Evolutionary conservation across 2,113 vertebrate species (phyloP).

Genomic region (Oncorhynchus mykiss): DNA sequence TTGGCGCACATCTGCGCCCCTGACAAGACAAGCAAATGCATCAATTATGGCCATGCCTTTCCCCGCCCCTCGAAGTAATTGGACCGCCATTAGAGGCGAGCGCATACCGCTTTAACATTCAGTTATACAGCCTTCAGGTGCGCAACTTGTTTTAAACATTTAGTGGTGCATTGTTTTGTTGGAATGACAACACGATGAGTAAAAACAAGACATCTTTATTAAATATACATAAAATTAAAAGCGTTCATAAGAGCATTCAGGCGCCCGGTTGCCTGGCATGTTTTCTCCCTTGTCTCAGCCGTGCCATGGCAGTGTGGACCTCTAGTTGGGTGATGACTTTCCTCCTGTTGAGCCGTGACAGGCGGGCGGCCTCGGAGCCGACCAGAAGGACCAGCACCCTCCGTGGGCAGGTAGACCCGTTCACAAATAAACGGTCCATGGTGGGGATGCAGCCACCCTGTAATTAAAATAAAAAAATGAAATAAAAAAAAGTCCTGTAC

Average conservation of each 20-base stretch:
- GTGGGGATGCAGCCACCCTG: slow-evolving; percentile 24
- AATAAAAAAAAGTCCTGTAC: too few species aligned
- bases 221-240: background rate
- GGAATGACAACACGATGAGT: background rate
- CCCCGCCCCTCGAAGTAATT: too few species aligned
- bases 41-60: too few species aligned
- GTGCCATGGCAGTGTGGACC: slow-evolving; percentile 50
- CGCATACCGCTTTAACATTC: too few species aligned
- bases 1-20: too few species aligned
- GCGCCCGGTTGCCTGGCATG: slow-evolving; percentile 38
- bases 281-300: slow-evolving; percentile 27
- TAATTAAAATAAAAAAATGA: background rate
- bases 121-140: too few species aligned
- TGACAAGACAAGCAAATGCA: too few species aligned
- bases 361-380: slow-evolving; percentile 61
- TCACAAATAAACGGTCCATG: slow-evolving; percentile 8
- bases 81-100: too few species aligned
- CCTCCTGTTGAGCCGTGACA: slow-evolving; percentile 56
- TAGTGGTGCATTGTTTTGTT: too few species aligned
- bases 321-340: slow-evolving; percentile 61
- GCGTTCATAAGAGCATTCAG: background rate
- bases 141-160: background rate
- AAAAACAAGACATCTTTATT: background rate
- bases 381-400: slow-evolving; percentile 57
- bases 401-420: slow-evolving; percentile 19